Evolutionary conservation across 2,797 vertebrate species (phyloP).

Genomic region (Oreochromis mossambicus): DNA sequence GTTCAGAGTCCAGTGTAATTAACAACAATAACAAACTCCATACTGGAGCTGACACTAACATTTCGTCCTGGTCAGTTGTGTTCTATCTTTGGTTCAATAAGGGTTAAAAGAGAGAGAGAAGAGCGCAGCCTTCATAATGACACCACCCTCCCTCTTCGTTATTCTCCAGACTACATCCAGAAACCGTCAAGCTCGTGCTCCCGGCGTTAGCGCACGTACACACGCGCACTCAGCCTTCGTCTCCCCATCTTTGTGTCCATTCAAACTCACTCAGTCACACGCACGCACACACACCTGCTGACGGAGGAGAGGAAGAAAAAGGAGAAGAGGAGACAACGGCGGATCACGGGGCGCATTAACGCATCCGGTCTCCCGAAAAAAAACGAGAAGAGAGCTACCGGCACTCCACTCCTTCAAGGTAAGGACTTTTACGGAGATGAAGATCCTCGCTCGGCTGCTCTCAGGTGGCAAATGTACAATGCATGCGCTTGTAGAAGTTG

Average conservation of each 20-base stretch:
- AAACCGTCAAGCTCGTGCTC: slow-evolving; percentile 24
- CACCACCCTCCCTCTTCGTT: slow-evolving; percentile 37
- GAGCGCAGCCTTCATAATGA: slow-evolving; percentile 22
- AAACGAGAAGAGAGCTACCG: neutral
- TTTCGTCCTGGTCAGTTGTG: neutral
- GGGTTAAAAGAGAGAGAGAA: slow-evolving; percentile 41
- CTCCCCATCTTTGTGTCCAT: neutral
- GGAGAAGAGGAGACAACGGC: neutral
- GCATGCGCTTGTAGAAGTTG: slow-evolving; percentile 15
- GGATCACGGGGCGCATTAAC: neutral
- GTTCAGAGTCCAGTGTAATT: neutral
- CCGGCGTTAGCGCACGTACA: neutral
- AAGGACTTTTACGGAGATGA: slow-evolving; percentile 18
- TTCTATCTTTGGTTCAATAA: slow-evolving; percentile 13
- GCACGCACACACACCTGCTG: slow-evolving; percentile 7
- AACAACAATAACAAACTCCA: neutral
- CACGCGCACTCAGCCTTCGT: neutral
- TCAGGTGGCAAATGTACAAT: neutral
- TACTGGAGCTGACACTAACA: neutral
- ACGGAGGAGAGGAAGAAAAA: neutral
- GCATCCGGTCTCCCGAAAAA: slow-evolving; percentile 17
- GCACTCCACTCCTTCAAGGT: slow-evolving; percentile 25
- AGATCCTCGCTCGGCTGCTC: neutral
- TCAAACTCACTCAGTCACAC: neutral
- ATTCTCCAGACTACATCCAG: slow-evolving; percentile 41